Evolutionary conservation across 2,888 invertebrate genomes (phyloP).

Genomic region (Ommatoiulus sabulosus): DNA sequence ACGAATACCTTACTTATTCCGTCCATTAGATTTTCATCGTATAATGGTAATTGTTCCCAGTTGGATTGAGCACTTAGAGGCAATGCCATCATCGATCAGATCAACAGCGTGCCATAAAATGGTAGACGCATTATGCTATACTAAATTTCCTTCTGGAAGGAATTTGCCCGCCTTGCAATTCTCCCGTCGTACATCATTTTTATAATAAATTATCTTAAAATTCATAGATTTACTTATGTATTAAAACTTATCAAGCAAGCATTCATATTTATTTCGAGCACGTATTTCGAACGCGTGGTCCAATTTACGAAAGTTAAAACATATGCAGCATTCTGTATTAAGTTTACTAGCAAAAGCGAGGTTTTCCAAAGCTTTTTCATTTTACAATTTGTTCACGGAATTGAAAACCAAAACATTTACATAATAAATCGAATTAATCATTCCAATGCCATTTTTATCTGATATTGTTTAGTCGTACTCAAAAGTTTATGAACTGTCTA

Average conservation of each 20-base stretch:
- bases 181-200: not conserved
- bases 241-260: not conserved
- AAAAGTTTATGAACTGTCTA: too few relatives aligned
- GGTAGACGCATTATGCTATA: not conserved
- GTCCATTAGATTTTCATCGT: slow-evolving; percentile 49
- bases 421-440: too few relatives aligned
- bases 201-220: not conserved
- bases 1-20: slow-evolving; percentile 28
- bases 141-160: not conserved
- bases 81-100: slow-evolving; percentile 40
- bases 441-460: too few relatives aligned
- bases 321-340: too few relatives aligned
- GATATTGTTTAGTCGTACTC: too few relatives aligned
- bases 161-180: not conserved
- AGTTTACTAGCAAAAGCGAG: too few relatives aligned
- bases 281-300: not conserved
- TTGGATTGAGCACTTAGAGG: slow-evolving; percentile 30
- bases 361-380: too few relatives aligned
- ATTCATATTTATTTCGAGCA: not conserved
- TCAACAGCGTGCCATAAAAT: not conserved
- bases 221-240: not conserved
- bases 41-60: slow-evolving; percentile 42
- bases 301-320: too few relatives aligned
- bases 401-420: too few relatives aligned
- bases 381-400: too few relatives aligned